Conservation (phyloP, 30 jellyfish, hydroid and myxozoan genomes). For the Pseudorhiza aurosa region DNA sequence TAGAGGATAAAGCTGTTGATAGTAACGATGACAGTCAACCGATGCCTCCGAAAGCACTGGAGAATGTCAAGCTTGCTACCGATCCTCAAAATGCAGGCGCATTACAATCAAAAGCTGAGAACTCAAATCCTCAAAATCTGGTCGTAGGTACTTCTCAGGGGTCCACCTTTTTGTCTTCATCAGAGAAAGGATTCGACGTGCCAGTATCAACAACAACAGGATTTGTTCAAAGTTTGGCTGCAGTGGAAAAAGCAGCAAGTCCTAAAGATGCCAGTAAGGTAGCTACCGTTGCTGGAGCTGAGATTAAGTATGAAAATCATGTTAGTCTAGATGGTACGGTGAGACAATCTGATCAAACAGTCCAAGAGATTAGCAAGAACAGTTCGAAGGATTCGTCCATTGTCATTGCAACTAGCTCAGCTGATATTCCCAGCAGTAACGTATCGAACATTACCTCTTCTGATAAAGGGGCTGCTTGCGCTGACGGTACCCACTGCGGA, state of each 20-base stretch:
- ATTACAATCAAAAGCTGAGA: background rate
- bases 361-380: background rate
- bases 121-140: background rate
- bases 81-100: background rate
- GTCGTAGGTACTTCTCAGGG: background rate
- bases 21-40: background rate
- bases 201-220: too few relatives aligned
- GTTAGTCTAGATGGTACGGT: background rate
- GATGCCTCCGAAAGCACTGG: background rate
- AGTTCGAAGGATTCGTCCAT: background rate
- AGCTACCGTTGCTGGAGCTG: background rate
- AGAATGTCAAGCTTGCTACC: background rate
- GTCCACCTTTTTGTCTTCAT: background rate
- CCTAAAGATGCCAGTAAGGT: background rate
- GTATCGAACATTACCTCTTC: background rate
- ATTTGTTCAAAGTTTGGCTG: constrained; percentile 1
- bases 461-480: constrained; percentile 5
- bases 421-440: background rate
- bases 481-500: constrained; percentile 81
- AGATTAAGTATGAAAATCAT: background rate
- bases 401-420: background rate
- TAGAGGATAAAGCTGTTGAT: background rate
- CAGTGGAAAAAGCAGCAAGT: background rate
- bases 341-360: background rate
- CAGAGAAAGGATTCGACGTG: background rate